These are phyloP conservation scores for Eumeta japonica DNA, from an alignment of 1,140 invertebrate genomes.

Conservation along the genomic window DNA sequence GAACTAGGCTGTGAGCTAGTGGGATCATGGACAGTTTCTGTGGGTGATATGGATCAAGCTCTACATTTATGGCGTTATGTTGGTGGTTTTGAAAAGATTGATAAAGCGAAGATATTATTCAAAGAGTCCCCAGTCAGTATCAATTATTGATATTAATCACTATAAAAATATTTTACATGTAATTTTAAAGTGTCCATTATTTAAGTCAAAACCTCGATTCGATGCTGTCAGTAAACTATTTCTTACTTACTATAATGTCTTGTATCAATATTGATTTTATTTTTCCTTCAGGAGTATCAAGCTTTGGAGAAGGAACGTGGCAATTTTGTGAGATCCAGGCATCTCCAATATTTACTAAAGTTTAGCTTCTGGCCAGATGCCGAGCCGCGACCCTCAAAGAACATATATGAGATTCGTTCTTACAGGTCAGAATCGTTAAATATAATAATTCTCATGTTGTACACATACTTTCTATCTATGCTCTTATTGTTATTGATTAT, in stretches of 20 bases:
- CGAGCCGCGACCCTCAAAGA: slow-evolving; percentile 67
- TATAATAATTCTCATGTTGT: background rate
- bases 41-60: slow-evolving; percentile 97
- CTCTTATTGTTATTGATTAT: background rate
- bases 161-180: too few species aligned
- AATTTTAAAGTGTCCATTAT: too few species aligned
- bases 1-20: slow-evolving; percentile 74
- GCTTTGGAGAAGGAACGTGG: slow-evolving; percentile 79
- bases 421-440: slow-evolving; percentile 54
- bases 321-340: slow-evolving; percentile 80
- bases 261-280: background rate
- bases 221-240: too few species aligned
- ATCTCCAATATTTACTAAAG: slow-evolving; percentile 88
- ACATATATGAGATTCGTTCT: slow-evolving; percentile 93
- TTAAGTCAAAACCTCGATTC: background rate
- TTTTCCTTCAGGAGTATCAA: slow-evolving; percentile 68
- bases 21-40: slow-evolving; percentile 85
- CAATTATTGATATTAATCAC: too few species aligned
- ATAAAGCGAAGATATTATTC: slow-evolving; percentile 73
- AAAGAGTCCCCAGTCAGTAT: slow-evolving; percentile 68
- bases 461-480: background rate
- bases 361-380: slow-evolving; percentile 89
- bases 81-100: slow-evolving; percentile 87
- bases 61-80: slow-evolving; percentile 92
- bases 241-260: background rate